Conservation (phyloP, 92 coral and sea anemone species). For the Porites evermanni region DNA sequence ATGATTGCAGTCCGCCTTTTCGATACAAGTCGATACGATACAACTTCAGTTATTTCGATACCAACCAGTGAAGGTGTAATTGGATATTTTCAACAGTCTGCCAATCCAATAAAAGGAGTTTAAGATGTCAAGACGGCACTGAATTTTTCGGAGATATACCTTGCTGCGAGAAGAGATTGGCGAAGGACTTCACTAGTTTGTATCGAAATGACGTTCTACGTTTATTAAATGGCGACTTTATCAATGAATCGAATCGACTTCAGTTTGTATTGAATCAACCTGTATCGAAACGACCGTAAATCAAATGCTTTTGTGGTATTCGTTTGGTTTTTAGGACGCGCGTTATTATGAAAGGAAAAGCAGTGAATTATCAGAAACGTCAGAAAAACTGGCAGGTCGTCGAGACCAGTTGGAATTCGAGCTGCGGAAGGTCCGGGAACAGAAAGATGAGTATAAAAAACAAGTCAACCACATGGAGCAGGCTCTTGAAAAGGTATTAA, state of each 20-base stretch:
- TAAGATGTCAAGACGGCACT: background rate
- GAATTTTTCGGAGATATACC: background rate
- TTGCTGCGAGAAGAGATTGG: slow-evolving; percentile 3
- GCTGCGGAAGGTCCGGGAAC: slow-evolving; percentile 61
- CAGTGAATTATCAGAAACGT: slow-evolving; percentile 70
- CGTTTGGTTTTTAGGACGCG: slow-evolving; percentile 71
- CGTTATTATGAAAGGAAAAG: slow-evolving; percentile 84
- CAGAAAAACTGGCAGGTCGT: slow-evolving; percentile 45
- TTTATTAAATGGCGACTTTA: background rate
- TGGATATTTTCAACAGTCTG: background rate
- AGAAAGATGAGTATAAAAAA: slow-evolving; percentile 65
- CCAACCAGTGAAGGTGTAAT: slow-evolving; percentile 2
- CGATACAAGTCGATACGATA: background rate
- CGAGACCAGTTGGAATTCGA: slow-evolving; percentile 74
- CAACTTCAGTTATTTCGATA: background rate
- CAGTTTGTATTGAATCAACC: background rate
- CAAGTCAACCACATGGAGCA: slow-evolving; percentile 87
- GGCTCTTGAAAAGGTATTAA: slow-evolving; percentile 92
- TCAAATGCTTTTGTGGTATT: background rate
- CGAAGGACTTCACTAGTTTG: slow-evolving; percentile 4
- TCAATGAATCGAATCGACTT: background rate
- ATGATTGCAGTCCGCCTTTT: no score
- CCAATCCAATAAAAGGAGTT: background rate
- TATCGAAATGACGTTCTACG: background rate
- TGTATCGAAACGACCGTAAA: background rate